Percentiles rank a stretch among this genome's conserved stretches.
Evolutionary conservation across 1,140 invertebrate species (phyloP).

Genomic region (Aphelinus certus): DNA sequence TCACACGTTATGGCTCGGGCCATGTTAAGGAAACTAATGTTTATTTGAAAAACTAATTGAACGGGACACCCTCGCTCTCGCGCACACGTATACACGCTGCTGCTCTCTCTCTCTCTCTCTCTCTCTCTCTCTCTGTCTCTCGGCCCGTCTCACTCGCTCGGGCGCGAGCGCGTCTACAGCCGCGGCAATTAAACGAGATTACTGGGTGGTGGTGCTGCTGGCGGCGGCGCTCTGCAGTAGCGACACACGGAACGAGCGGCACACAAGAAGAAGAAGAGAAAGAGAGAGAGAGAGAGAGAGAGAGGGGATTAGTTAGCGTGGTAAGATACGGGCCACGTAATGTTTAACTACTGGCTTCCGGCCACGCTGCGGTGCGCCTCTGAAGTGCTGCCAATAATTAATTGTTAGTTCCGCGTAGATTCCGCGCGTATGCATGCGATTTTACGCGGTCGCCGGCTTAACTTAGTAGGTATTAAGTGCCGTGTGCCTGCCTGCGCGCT

Average conservation of each 20-base stretch:
- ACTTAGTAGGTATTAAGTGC: conserved; percentile 34
- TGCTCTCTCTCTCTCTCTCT: conserved; percentile 40
- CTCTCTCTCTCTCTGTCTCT: neutral
- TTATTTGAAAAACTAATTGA: conserved; percentile 69
- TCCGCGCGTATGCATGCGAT: conserved; percentile 16
- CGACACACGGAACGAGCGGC: conserved; percentile 18
- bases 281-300: conserved; percentile 18
- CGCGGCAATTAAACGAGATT: conserved; percentile 66
- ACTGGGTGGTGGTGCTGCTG: conserved; percentile 45
- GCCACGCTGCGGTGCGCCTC: conserved; percentile 44
- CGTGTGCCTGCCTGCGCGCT: neutral
- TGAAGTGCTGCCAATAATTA: conserved; percentile 62
- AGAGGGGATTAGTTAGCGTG: conserved; percentile 63
- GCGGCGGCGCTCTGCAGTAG: conserved; percentile 47
- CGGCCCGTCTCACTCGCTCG: neutral
- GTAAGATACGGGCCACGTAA: conserved; percentile 66
- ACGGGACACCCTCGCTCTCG: conserved; percentile 52
- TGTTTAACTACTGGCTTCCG: conserved; percentile 61
- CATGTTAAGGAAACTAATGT: conserved; percentile 68
- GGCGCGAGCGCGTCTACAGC: conserved; percentile 61
- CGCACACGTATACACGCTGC: no score
- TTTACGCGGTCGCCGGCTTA: conserved; percentile 3
- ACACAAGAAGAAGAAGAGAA: conserved; percentile 17
- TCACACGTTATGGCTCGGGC: conserved; percentile 58
- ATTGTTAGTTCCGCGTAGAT: conserved; percentile 58